Evolutionary conservation across 1,140 invertebrate genomes (phyloP).

Genomic region (Drosophila pallidifrons): DNA sequence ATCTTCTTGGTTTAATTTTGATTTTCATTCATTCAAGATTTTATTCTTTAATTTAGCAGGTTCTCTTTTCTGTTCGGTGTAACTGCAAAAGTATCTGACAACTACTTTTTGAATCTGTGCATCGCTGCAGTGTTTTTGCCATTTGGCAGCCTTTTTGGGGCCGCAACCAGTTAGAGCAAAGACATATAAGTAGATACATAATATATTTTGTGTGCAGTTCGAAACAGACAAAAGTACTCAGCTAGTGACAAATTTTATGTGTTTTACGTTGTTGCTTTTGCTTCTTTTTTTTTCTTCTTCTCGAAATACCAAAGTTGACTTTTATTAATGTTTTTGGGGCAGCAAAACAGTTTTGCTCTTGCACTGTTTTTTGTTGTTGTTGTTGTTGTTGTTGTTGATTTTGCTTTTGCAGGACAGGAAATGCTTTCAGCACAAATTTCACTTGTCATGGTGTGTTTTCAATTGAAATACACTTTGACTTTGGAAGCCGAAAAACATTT

Average conservation of each 20-base stretch:
- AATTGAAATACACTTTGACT: conserved; percentile 46
- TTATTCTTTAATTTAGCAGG: too few relatives aligned
- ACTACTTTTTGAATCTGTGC: too few relatives aligned
- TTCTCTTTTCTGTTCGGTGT: too few relatives aligned
- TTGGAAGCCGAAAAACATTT: conserved; percentile 16
- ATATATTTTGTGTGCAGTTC: neutral
- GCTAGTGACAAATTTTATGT: neutral
- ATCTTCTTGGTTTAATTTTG: too few relatives aligned
- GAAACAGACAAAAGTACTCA: conserved; percentile 4
- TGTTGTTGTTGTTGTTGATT: neutral
- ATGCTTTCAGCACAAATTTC: conserved; percentile 72
- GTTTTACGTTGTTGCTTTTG: neutral
- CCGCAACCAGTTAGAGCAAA: too few relatives aligned
- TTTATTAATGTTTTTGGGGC: conserved; percentile 34
- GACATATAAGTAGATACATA: too few relatives aligned
- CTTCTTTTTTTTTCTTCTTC: neutral
- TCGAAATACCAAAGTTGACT: conserved; percentile 17
- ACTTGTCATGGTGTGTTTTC: conserved; percentile 68
- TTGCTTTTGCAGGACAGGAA: conserved; percentile 57
- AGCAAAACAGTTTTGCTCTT: conserved; percentile 8
- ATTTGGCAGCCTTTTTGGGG: too few relatives aligned
- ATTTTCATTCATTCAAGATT: too few relatives aligned
- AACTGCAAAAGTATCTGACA: too few relatives aligned
- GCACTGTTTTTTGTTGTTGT: too few relatives aligned
- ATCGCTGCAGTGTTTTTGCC: too few relatives aligned